Base-by-base conservation (phyloP, 2,888 invertebrate species). In the Eledone cirrhosa region DNA sequence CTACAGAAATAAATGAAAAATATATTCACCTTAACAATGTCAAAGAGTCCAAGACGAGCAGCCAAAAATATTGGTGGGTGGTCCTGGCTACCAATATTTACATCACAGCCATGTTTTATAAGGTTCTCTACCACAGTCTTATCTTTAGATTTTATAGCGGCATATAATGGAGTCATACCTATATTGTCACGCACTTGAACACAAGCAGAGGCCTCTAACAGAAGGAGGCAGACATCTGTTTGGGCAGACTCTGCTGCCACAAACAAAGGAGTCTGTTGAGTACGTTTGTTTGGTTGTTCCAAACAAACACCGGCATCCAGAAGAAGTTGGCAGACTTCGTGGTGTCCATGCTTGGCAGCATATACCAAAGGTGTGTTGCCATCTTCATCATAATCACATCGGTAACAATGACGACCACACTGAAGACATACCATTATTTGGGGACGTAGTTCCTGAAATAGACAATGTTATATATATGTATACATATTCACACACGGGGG, bases 181-280 rank as follows among this genome's bases (percentile, higher is more conserved):
- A 86, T 85, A 83, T 87, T 87, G 80, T 87, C 87, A 48, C 82
- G 76, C n/a, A 83, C 78, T 77, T 86, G 85, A 29, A 85, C 84
- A 80, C 97, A 97, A 29, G 97, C 97, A 83, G 97, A 97, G 72
- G 96, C 96, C 86, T 95, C 95, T 84, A 99, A 92, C 85, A 98
- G 92, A 84, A 95, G 94, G 89, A 94, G 93, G 19, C 97, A 97
- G 84, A 96, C 96, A 85, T 96, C 96, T 89, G 80, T 77, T 92
- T 97, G 96, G 1, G 97, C 97, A 24, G 82, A 79, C 69, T 86
- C 86, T 48, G 86, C 83, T 76, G 98, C 97, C 91, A 98, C 97
- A 97, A 98, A 97, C 84, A 99, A 92, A 33, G 86, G 97, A 78
- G 98, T 97, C 78, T 85, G 84, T 48, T 80, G 80, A 11, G 82